Evolutionary conservation across 1,140 invertebrate genomes (phyloP), one percentile per base, ranked within the genome.

Genomic region (Drosophila parvula): DNA sequence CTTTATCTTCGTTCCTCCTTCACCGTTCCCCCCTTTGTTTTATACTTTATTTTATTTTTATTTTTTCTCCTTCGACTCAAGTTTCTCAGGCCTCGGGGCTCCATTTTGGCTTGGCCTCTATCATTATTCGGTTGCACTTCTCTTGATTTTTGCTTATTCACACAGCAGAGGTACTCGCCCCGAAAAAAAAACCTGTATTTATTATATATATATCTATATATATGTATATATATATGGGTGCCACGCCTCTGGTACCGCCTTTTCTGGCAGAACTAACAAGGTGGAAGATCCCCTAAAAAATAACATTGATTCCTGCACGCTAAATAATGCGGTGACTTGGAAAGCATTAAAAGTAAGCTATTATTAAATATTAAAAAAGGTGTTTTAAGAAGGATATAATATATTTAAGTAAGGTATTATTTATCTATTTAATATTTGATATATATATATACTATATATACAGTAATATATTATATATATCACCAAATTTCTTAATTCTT

Each of bases 81-180:
- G 67, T 50, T 73, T 73, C 65, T 71, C 79, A 82, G 79, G 65
- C 81, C 81, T 62, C 61, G 55, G 77, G 80, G 64, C 65, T 47
- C 68, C 68, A 62, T 74, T 74, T 74, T 56, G 38, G 73, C 77
- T 45, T 85, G 81, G 78, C 81, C 74, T 75, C 82, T 90, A 90
- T 90, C 79, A 90, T 90, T 90, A 90, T 85, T 74, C 86, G 86
- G 86, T 90, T 90, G 86, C 86, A 90, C 73, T 90, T 90, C 67
- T 14, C 68, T 70, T 22, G 86, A 78, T 80, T 82, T 79, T 79
- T 79, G 75, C 55, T 77, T 71, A 60, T 50, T 69, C 63, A 51
- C 58, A 75, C 41, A 64, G 34, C 16, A 1, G 11, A 70, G 60
- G 38, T 45, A 53, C 38, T 27, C 48, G 36, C 50, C 53, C 38